Percentiles rank a stretch among this genome's conserved stretches.
phyloP scores from a whole-genome alignment of 2,113 vertebrate genomes.

The Boleophthalmus pectinirostris region DNA sequence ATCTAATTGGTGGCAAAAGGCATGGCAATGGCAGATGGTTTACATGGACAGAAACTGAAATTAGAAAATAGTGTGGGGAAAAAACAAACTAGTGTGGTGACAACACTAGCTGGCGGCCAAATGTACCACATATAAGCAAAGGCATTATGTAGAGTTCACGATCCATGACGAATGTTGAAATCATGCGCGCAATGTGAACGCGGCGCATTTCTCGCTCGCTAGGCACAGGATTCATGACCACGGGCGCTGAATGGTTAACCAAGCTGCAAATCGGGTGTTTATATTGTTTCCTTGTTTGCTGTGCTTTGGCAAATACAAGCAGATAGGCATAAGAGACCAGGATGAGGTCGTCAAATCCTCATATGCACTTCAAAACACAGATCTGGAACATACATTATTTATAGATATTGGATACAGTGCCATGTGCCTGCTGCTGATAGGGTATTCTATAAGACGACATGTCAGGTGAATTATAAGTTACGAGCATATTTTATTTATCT shows the following conservation, averaged over 20 bases:
- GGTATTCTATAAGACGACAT: not conserved
- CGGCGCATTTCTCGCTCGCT: conserved; percentile 2
- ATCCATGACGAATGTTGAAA: conserved; percentile 23
- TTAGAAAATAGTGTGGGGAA: conserved; percentile 10
- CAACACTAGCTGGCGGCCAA: conserved; percentile 25
- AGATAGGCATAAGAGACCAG: conserved; percentile 27
- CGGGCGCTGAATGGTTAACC: conserved; percentile 6
- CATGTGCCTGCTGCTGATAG: not conserved
- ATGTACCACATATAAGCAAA: conserved; percentile 26
- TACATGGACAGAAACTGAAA: conserved; percentile 39
- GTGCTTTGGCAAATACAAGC: conserved; percentile 25
- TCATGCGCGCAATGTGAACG: conserved; percentile 38
- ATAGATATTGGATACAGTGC: not conserved
- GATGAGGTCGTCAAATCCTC: not conserved
- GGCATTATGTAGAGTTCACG: conserved; percentile 23
- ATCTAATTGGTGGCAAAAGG: conserved; percentile 39
- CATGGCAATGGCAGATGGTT: conserved; percentile 45
- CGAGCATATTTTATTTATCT: not conserved
- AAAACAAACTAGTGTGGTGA: conserved; percentile 20
- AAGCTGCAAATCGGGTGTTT: conserved; percentile 17
- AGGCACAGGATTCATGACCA: conserved; percentile 9
- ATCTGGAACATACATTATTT: not conserved
- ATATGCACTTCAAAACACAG: not conserved
- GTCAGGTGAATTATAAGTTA: not conserved
- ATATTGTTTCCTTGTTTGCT: conserved; percentile 20